phyloP scores from a whole-genome alignment of 1,140 invertebrate species.

The Hydropsyche tenuis region DNA sequence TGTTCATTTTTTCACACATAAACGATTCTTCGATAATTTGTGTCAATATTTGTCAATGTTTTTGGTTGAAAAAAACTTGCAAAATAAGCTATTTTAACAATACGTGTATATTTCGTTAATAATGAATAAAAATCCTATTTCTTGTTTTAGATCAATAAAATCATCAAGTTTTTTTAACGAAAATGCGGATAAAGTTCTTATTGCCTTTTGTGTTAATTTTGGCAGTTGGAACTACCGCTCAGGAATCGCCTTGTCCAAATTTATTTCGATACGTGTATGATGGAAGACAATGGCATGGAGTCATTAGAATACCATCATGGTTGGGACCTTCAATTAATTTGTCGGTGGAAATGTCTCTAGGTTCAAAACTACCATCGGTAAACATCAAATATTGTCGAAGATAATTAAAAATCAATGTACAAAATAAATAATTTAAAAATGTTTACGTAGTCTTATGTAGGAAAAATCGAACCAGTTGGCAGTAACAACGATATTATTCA shows the following conservation, averaged over 20 bases:
- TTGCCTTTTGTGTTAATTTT: neutral
- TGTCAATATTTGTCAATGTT: too few relatives aligned
- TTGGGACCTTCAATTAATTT: neutral
- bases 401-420: too few relatives aligned
- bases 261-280: conserved; percentile 4
- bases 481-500: neutral
- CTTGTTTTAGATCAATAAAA: too few relatives aligned
- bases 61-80: too few relatives aligned
- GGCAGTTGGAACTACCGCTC: neutral
- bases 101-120: too few relatives aligned
- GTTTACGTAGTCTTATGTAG: neutral
- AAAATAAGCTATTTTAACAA: too few relatives aligned
- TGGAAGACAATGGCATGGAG: neutral
- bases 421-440: neutral
- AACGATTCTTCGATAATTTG: too few relatives aligned
- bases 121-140: too few relatives aligned
- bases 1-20: too few relatives aligned
- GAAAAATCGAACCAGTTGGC: neutral
- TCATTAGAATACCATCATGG: neutral
- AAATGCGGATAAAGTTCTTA: neutral
- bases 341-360: neutral
- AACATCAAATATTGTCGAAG: neutral
- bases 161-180: too few relatives aligned
- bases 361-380: neutral
- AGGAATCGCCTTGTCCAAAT: conserved; percentile 7